Evolutionary conservation across 2,113 vertebrate species (phyloP).

Genomic region (Datnioides undecimradiatus): DNA sequence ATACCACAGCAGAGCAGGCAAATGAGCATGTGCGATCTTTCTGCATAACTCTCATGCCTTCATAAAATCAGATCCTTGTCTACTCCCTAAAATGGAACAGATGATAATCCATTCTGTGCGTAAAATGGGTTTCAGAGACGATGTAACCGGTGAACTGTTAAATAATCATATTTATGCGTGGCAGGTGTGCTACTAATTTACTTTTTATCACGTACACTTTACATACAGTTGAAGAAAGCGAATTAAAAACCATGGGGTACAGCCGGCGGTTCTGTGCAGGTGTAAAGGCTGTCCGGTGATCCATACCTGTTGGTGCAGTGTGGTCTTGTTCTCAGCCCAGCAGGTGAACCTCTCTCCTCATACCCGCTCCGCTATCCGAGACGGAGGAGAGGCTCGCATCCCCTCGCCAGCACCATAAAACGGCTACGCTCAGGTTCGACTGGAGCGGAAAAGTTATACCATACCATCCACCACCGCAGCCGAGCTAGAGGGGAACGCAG

Average conservation of each 20-base stretch:
- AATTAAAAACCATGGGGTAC: not conserved
- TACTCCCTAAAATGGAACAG: not conserved
- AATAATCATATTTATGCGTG: not conserved
- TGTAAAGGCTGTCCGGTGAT: not conserved
- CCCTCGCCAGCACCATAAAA: constrained; percentile 64
- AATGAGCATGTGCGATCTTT: constrained; percentile 2
- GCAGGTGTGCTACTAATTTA: constrained; percentile 7
- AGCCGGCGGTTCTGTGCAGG: not conserved
- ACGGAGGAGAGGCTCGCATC: constrained; percentile 75
- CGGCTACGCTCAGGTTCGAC: constrained; percentile 62
- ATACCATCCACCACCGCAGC: constrained; percentile 60
- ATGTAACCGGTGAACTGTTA: not conserved
- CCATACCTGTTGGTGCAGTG: constrained; percentile 84
- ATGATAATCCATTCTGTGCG: constrained; percentile 28
- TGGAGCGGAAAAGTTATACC: constrained; percentile 72
- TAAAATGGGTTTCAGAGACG: constrained; percentile 32
- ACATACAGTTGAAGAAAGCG: constrained; percentile 1
- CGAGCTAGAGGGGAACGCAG: constrained; percentile 4
- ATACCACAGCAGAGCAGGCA: not conserved
- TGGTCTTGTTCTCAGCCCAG: constrained; percentile 77
- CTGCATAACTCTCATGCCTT: constrained; percentile 22
- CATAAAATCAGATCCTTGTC: constrained; percentile 23
- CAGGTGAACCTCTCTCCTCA: constrained; percentile 79
- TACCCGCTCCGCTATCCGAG: constrained; percentile 78
- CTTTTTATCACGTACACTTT: constrained; percentile 53